These are phyloP conservation scores for Agapornis roseicollis DNA, from an alignment of 2,113 vertebrate genomes.

Conservation along the genomic window DNA sequence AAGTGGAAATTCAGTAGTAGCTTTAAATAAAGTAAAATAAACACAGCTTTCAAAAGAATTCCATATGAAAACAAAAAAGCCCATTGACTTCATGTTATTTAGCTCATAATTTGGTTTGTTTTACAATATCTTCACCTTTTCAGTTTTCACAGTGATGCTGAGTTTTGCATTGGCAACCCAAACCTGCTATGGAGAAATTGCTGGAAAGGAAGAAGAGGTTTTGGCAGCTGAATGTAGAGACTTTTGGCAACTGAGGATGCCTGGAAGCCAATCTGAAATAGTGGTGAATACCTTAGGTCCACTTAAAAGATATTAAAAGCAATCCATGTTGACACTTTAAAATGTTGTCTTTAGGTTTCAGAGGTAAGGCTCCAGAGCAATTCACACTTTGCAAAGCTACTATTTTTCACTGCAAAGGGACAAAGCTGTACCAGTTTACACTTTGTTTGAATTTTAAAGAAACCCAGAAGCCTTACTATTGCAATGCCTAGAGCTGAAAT, in stretches of 20 bases:
- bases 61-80: constrained; percentile 28
- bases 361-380: background rate
- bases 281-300: constrained; percentile 26
- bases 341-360: constrained; percentile 19
- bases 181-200: constrained; percentile 16
- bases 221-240: constrained; percentile 7
- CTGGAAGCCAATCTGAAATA: background rate
- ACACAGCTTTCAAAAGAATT: constrained; percentile 21
- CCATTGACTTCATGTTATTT: background rate
- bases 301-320: constrained; percentile 33
- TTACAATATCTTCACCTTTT: constrained; percentile 40
- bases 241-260: constrained; percentile 22
- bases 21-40: constrained; percentile 56
- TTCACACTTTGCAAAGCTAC: background rate
- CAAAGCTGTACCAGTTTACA: background rate
- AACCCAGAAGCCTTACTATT: background rate
- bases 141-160: constrained; percentile 26
- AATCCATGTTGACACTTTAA: background rate
- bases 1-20: constrained; percentile 51
- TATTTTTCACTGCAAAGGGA: background rate
- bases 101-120: constrained; percentile 14
- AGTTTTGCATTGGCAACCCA: constrained; percentile 26
- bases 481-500: background rate
- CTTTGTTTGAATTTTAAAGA: background rate
- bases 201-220: constrained; percentile 40